Evolutionary conservation across 2,888 invertebrate genomes (phyloP).

Genomic region (Synergus itoensis): DNA sequence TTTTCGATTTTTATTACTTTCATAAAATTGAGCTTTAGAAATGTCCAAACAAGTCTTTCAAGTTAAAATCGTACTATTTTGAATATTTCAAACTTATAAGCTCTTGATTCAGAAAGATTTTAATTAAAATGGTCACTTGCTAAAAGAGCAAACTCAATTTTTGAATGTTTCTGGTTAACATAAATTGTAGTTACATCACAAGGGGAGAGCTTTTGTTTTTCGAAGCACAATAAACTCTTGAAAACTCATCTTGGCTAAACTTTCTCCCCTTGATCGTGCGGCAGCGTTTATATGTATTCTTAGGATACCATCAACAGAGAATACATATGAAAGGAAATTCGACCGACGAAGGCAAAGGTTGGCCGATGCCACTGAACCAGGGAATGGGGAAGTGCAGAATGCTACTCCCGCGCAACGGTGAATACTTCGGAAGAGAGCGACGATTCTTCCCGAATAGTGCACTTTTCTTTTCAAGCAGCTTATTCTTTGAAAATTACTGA

Average conservation of each 20-base stretch:
- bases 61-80: no score
- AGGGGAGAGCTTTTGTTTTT: constrained; percentile 8
- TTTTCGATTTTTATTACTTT: not conserved
- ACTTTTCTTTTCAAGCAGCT: constrained; percentile 21
- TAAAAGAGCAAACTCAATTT: not conserved
- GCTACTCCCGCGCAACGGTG: constrained; percentile 17
- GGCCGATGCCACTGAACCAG: constrained; percentile 28
- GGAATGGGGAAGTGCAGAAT: constrained; percentile 43
- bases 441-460: constrained; percentile 23
- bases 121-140: not conserved
- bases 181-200: constrained; percentile 1
- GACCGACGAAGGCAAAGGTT: constrained; percentile 24
- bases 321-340: constrained; percentile 35
- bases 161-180: not conserved
- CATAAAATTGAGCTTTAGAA: not conserved
- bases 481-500: constrained; percentile 31
- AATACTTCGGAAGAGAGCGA: constrained; percentile 11
- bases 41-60: not conserved
- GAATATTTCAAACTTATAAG: no score
- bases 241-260: constrained; percentile 30
- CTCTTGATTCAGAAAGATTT: not conserved
- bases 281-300: constrained; percentile 23
- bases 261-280: constrained; percentile 29
- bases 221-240: constrained; percentile 19
- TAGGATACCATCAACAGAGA: constrained; percentile 36